Evolutionary conservation across 2,888 invertebrate genomes (phyloP), one percentile per base, ranked within the genome.

Genomic region (Aquatica leii): DNA sequence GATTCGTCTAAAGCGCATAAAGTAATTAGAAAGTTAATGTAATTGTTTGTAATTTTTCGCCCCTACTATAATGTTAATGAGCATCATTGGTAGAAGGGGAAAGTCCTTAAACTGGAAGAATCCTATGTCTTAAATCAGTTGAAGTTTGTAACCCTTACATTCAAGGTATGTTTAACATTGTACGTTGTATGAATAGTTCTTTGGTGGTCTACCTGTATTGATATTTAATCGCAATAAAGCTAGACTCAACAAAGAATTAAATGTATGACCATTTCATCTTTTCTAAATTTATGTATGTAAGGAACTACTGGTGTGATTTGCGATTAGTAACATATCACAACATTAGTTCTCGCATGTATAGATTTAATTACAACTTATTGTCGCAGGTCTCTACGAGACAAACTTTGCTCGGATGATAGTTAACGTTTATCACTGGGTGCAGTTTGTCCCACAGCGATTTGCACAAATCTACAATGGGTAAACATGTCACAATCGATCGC

Each of bases 191-290:
- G 46, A 46, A 74, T 74, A 74, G 74, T 76, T 73, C 79, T 78
- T 80, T 80, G 79, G 79, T 80, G 78, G 72, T 76, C 74, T 78
- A 77, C 71, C 77, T 80, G 78, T 76, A 78, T 78, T 77, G 77
- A 46, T 59, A 41, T 54, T 70, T 70, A 65, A 61, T 70, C 70
- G 74, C 80, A 81, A 82, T 82, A 82, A 82, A 82, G 82, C 82
- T 82, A 80, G 79, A 79, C 78, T 74, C 71, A 77, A 66, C 75
- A 73, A 74, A 74, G 76, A 46, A 17, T 52, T 31, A 34, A 41
- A 31, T 59, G 59, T 18, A 24, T 14, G 9, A 37, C 37, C 14
- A 34, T 50, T 18, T 24, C 46, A 46, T 17, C 17, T 48, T 17
- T n/a, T 15, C 4, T 2, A 12, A 17, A 46, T 48, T 24, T 50